Percentiles rank a stretch among this genome's conserved stretches.
Evolutionary conservation across 2,888 invertebrate species (phyloP).

Genomic region (Eupithecia insigniata): DNA sequence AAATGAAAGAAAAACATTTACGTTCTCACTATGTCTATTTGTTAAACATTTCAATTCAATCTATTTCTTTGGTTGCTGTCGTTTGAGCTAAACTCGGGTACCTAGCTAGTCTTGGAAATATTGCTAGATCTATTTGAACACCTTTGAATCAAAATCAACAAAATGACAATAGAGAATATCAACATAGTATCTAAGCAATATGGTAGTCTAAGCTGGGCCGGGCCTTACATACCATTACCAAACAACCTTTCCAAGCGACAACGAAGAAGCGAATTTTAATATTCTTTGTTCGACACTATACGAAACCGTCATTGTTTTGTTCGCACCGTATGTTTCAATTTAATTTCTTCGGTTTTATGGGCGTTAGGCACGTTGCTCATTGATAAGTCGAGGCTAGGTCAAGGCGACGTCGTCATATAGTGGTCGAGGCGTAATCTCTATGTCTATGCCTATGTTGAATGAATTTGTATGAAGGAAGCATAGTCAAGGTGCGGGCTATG

Average conservation of each 20-base stretch:
- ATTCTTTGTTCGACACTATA: not conserved
- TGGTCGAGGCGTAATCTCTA: not conserved
- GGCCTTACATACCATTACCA: no score
- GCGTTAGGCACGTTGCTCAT: not conserved
- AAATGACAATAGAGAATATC: no score
- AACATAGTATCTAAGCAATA: no score
- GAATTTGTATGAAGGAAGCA: no score
- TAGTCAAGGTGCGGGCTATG: not conserved
- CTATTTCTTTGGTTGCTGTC: conserved; percentile 3
- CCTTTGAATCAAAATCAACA: no score
- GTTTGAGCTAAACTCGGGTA: not conserved
- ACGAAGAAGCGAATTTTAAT: not conserved
- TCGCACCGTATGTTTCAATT: not conserved
- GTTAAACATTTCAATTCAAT: conserved; percentile 20
- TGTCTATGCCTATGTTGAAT: no score
- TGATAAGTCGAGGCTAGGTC: not conserved
- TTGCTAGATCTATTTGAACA: no score
- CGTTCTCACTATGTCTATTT: conserved; percentile 11
- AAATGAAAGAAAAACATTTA: conserved; percentile 26
- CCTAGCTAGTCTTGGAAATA: not conserved
- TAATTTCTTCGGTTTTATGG: not conserved
- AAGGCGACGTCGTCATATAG: not conserved
- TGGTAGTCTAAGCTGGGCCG: no score
- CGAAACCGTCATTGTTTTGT: not conserved
- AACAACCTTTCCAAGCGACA: not conserved